phyloP scores from a whole-genome alignment of 1,140 invertebrate genomes.

The Camponotus vicinus region DNA sequence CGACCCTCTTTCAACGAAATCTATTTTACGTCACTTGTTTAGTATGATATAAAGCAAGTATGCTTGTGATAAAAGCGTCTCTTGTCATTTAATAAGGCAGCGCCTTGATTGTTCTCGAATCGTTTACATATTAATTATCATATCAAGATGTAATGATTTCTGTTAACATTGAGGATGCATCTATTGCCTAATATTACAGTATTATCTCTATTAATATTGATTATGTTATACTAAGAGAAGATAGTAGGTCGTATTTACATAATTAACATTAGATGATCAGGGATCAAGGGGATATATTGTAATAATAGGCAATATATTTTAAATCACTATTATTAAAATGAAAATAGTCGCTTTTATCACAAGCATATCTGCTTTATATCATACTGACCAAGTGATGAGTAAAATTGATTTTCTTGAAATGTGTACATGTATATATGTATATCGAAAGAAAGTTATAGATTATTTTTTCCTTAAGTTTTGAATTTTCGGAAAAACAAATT shows the following conservation, averaged over 20 bases:
- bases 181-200: not conserved
- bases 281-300: no score
- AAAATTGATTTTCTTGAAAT: no score
- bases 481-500: conserved; percentile 2
- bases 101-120: not conserved
- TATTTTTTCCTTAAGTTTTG: not conserved
- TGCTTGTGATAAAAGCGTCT: not conserved
- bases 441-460: no score
- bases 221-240: not conserved
- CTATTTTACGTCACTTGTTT: not conserved
- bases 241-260: no score
- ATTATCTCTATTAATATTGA: conserved; percentile 9
- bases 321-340: no score
- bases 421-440: no score
- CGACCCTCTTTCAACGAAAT: conserved; percentile 63
- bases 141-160: not conserved
- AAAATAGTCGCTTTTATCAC: no score
- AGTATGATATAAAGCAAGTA: not conserved
- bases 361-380: no score
- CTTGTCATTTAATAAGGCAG: not conserved
- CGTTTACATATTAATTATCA: not conserved
- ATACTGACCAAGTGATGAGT: no score
- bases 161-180: not conserved
- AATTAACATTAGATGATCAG: no score
- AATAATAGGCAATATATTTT: no score